Conservation (phyloP, 2,113 vertebrate genomes). For the Hippolais icterina region DNA sequence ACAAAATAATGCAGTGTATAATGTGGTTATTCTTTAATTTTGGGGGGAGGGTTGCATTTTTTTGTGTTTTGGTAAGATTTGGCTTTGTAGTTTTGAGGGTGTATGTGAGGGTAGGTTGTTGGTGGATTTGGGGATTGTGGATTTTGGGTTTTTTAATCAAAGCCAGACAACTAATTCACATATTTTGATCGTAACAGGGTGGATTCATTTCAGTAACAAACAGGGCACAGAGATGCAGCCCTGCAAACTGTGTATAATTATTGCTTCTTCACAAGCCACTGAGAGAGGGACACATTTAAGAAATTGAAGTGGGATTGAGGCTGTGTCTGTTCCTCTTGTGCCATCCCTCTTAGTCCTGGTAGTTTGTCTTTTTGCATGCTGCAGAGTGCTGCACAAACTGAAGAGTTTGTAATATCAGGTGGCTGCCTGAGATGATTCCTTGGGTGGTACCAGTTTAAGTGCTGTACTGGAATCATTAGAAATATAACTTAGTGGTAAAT, state of each 20-base stretch:
- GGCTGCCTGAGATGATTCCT: not conserved
- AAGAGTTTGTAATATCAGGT: not conserved
- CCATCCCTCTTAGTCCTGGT: not conserved
- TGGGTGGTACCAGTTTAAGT: not conserved
- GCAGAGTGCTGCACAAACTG: not conserved
- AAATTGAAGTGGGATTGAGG: not conserved
- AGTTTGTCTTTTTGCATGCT: not conserved
- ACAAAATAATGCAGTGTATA: not conserved
- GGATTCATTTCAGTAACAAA: constrained; percentile 6
- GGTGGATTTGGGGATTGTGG: not conserved
- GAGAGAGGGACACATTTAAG: not conserved
- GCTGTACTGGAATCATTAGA: not conserved
- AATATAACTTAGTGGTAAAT: not conserved
- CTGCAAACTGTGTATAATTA: not conserved
- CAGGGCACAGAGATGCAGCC: not conserved
- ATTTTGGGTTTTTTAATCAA: rapidly evolving
- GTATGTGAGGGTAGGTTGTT: not conserved
- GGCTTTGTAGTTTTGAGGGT: not conserved
- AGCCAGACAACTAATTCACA: not conserved
- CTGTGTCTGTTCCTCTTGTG: not conserved
- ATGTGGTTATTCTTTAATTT: not conserved
- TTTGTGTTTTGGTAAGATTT: not conserved
- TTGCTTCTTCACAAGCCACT: not conserved
- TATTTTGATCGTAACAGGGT: not conserved
- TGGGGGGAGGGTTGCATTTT: not conserved